Evolutionary conservation across 2,113 vertebrate genomes (phyloP).

Genomic region (Vulpes lagopus): DNA sequence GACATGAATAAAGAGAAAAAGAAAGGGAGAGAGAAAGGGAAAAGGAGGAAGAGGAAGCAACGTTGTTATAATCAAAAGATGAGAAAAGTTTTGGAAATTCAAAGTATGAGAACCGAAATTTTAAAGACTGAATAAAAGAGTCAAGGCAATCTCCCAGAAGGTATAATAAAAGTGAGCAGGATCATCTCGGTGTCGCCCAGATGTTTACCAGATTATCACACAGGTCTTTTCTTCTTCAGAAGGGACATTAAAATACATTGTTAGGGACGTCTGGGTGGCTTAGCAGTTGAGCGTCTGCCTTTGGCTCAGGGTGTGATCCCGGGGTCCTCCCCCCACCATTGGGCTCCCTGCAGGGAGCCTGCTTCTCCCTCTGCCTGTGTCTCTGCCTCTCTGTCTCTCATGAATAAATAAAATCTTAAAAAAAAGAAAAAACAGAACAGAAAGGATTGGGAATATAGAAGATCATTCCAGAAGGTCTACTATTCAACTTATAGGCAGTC

Average conservation of each 20-base stretch:
- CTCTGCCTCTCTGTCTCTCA: too few species aligned
- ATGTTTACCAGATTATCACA: background rate
- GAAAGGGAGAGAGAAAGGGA: background rate
- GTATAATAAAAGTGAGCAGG: constrained; percentile 3
- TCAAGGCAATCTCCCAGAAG: background rate
- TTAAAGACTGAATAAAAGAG: background rate
- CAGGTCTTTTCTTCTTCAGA: background rate
- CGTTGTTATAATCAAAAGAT: background rate
- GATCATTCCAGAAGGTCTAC: constrained; percentile 1
- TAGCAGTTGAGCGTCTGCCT: too few species aligned
- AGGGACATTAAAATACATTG: background rate
- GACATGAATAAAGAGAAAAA: background rate
- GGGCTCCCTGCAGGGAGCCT: too few species aligned
- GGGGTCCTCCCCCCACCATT: too few species aligned
- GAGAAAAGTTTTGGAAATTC: background rate
- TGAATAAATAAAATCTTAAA: too few species aligned
- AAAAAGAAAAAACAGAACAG: background rate
- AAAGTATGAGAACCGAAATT: background rate
- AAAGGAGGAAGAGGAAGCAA: background rate
- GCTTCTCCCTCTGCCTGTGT: too few species aligned
- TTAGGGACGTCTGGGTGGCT: background rate
- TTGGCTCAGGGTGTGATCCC: too few species aligned
- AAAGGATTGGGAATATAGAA: constrained; percentile 27
- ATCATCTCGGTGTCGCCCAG: background rate
- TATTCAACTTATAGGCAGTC: background rate